Conservation (phyloP, 2,888 invertebrate genomes). For the Odontothrips loti region DNA sequence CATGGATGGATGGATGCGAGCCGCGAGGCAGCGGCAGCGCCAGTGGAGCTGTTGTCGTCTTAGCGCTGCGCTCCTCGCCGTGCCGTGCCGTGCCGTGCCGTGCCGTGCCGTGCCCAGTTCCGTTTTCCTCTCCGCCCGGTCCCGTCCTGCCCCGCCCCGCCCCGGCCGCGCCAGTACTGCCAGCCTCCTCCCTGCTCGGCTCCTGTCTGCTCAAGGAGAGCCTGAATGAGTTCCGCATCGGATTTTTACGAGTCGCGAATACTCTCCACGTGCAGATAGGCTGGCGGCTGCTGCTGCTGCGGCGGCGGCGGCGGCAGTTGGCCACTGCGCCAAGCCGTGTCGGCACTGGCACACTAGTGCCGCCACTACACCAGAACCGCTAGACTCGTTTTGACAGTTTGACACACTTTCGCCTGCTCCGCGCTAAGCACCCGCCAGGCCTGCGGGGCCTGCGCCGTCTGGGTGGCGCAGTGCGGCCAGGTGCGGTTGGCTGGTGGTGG, state of each 20-base stretch:
- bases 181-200: background rate
- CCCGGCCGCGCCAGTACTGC: background rate
- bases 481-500: too few relatives aligned
- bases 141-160: background rate
- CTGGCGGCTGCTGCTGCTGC: too few relatives aligned
- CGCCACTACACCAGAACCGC: background rate
- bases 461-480: too few relatives aligned
- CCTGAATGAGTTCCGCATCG: slow-evolving; percentile 22
- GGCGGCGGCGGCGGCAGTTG: too few relatives aligned
- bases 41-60: background rate
- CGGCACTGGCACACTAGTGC: background rate
- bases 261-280: background rate
- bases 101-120: too few relatives aligned
- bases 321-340: background rate
- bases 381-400: slow-evolving; percentile 16
- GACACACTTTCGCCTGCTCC: slow-evolving; percentile 7
- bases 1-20: too few relatives aligned
- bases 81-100: too few relatives aligned
- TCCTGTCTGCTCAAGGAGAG: slow-evolving; percentile 19
- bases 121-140: background rate
- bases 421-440: background rate
- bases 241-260: slow-evolving; percentile 15
- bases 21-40: background rate
- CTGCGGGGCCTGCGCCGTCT: too few relatives aligned
- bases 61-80: background rate